Percentiles rank a stretch among this genome's conserved stretches.
Evolutionary conservation across 2,113 vertebrate species (phyloP).

Genomic region (Elachura formosa): DNA sequence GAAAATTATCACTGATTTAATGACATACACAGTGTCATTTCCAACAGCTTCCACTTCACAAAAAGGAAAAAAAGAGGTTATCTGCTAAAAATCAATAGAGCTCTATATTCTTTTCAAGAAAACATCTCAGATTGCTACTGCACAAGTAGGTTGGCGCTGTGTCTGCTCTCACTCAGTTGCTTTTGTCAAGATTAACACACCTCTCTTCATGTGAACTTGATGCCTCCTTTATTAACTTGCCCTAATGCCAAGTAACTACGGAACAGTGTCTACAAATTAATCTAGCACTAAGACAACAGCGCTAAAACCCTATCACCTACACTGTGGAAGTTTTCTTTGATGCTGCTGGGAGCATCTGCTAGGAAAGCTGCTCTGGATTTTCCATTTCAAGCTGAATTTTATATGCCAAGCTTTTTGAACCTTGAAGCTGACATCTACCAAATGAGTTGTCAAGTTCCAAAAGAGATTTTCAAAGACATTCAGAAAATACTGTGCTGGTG

Average conservation of each 20-base stretch:
- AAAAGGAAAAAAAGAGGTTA: background rate
- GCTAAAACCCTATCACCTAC: background rate
- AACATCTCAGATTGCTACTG: background rate
- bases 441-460: background rate
- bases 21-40: background rate
- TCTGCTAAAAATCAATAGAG: background rate
- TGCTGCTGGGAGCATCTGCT: conserved; percentile 3
- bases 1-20: background rate
- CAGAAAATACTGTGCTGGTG: background rate
- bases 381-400: conserved; percentile 12
- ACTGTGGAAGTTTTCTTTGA: background rate
- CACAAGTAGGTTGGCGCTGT: fast-evolving
- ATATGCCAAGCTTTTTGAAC: conserved; percentile 15
- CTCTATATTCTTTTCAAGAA: background rate
- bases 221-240: background rate
- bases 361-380: conserved; percentile 30
- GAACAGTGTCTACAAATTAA: conserved; percentile 7
- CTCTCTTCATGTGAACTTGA: background rate
- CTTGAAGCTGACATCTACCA: background rate
- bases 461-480: background rate
- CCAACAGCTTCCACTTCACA: background rate
- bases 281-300: background rate
- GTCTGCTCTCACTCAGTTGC: background rate
- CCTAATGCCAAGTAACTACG: background rate
- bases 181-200: background rate